Conservation (phyloP, 2,113 vertebrate species). For the Pseudopodoces humilis region DNA sequence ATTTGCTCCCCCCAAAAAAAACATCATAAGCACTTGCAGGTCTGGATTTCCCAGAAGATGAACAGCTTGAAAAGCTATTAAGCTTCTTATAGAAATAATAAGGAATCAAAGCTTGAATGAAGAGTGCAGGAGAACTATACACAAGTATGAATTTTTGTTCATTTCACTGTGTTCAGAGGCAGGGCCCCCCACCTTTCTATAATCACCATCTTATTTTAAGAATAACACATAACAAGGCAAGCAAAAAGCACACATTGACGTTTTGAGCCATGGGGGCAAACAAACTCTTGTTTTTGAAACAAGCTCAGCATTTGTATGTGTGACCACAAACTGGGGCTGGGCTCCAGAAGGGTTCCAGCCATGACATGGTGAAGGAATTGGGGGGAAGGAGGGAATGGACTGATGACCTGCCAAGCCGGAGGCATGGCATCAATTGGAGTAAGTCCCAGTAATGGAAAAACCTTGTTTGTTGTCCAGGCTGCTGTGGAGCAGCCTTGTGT, state of each 20-base stretch:
- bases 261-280: background rate
- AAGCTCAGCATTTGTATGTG: background rate
- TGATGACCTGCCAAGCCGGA: background rate
- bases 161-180: background rate
- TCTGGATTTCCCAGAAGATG: background rate
- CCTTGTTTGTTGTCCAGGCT: background rate
- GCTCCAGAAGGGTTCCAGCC: background rate
- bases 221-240: background rate
- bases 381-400: background rate
- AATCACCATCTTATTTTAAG: background rate
- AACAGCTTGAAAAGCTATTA: background rate
- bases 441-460: background rate
- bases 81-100: background rate
- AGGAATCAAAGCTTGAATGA: background rate
- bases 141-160: background rate
- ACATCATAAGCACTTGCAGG: background rate
- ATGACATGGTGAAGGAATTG: accelerated
- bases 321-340: background rate
- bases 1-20: background rate
- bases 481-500: background rate
- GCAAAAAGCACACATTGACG: background rate
- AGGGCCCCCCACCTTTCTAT: background rate
- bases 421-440: accelerated
- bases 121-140: background rate
- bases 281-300: background rate